These are phyloP conservation scores for Eospalax fontanierii DNA, from an alignment of 2,797 vertebrate genomes.

Conservation along the genomic window DNA sequence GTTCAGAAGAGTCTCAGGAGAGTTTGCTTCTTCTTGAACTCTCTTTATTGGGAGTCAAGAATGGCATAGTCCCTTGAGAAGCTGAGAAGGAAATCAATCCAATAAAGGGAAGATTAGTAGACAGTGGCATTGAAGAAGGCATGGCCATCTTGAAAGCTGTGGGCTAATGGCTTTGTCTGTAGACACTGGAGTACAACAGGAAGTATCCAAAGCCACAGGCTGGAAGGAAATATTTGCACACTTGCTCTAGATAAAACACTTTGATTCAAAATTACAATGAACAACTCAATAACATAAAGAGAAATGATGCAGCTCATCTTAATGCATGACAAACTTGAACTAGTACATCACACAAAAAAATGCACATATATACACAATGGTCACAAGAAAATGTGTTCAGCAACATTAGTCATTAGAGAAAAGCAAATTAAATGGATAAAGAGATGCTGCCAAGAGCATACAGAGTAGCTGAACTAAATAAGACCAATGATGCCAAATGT, in stretches of 20 bases:
- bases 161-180: background rate
- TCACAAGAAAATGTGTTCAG: background rate
- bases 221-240: background rate
- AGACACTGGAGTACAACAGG: background rate
- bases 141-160: background rate
- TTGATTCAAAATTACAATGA: background rate
- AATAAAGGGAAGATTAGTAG: background rate
- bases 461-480: background rate
- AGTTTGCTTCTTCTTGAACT: background rate
- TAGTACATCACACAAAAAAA: background rate
- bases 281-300: background rate
- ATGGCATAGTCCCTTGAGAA: background rate
- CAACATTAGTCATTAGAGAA: background rate
- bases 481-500: background rate
- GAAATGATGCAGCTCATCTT: background rate
- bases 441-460: background rate
- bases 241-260: background rate
- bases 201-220: background rate
- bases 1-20: background rate
- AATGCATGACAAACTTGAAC: background rate
- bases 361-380: background rate
- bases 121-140: background rate
- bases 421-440: slow-evolving; percentile 9
- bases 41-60: background rate
- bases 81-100: background rate